These are phyloP conservation scores for Pongo pygmaeus DNA, from an alignment of 2,113 vertebrate species.

Conservation along the genomic window DNA sequence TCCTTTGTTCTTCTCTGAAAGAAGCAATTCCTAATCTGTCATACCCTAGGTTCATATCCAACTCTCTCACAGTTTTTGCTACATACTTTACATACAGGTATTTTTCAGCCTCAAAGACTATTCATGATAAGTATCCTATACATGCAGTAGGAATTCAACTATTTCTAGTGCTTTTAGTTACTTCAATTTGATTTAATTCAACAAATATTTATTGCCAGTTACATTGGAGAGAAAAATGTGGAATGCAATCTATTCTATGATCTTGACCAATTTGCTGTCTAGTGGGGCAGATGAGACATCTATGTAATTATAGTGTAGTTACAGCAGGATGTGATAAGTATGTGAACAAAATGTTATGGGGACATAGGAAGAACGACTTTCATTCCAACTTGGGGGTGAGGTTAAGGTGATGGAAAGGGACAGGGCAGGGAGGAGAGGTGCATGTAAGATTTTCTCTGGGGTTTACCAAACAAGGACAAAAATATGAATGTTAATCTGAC, in stretches of 20 bases:
- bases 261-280: conserved; percentile 20
- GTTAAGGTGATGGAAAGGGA: not conserved
- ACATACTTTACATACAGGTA: not conserved
- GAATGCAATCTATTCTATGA: not conserved
- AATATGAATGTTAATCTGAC: conserved; percentile 22
- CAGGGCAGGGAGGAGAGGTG: not conserved
- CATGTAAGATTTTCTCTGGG: not conserved
- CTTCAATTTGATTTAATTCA: conserved; percentile 4
- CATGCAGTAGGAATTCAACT: not conserved
- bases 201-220: not conserved
- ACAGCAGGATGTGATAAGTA: not conserved
- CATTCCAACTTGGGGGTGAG: not conserved
- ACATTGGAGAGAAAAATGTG: not conserved
- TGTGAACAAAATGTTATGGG: conserved; percentile 44
- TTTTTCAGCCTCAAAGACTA: not conserved
- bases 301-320: not conserved
- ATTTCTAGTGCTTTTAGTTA: conserved; percentile 40
- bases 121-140: conserved; percentile 9
- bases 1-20: not conserved
- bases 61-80: conserved; percentile 37
- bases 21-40: not conserved
- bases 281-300: not conserved
- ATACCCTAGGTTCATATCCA: not conserved
- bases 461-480: conserved; percentile 35
- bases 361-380: conserved; percentile 5